A percentile compares a stretch with the other conserved stretches of the same genome.
These are phyloP conservation scores for Struthio camelus DNA, from an alignment of 2,113 vertebrate genomes.

Conservation along the genomic window DNA sequence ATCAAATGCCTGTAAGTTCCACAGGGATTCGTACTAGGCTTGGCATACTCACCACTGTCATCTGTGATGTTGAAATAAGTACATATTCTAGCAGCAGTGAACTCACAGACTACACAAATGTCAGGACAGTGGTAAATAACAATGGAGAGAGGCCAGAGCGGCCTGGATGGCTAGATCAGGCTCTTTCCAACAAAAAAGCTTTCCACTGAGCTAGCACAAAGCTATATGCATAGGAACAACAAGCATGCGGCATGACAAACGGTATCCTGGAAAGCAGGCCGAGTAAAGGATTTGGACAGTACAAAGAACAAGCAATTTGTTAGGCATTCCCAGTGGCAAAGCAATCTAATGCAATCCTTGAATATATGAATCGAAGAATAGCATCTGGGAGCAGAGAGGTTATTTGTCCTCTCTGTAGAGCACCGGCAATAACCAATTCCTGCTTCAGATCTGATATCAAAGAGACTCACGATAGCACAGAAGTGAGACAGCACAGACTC, in stretches of 20 bases:
- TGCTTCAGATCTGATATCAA: neutral
- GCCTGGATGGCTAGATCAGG: neutral
- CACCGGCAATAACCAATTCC: neutral
- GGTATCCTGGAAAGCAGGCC: neutral
- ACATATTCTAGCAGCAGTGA: neutral
- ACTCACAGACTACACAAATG: neutral
- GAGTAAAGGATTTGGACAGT: neutral
- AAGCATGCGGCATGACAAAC: neutral
- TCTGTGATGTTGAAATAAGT: neutral
- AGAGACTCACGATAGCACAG: neutral
- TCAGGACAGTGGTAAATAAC: neutral
- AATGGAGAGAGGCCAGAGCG: neutral
- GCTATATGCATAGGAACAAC: neutral
- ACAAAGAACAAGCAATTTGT: conserved; percentile 13
- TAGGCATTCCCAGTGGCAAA: conserved; percentile 5
- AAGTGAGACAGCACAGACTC: too few relatives aligned
- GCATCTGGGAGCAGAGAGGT: neutral
- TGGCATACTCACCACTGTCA: neutral
- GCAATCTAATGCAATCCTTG: neutral
- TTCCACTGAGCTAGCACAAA: neutral
- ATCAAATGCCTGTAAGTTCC: neutral
- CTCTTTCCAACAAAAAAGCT: neutral
- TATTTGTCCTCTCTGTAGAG: neutral
- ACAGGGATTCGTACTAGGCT: neutral
- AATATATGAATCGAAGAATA: conserved; percentile 4